phyloP scores from a whole-genome alignment of 2,113 vertebrate genomes.

The Myxocyprinus asiaticus region DNA sequence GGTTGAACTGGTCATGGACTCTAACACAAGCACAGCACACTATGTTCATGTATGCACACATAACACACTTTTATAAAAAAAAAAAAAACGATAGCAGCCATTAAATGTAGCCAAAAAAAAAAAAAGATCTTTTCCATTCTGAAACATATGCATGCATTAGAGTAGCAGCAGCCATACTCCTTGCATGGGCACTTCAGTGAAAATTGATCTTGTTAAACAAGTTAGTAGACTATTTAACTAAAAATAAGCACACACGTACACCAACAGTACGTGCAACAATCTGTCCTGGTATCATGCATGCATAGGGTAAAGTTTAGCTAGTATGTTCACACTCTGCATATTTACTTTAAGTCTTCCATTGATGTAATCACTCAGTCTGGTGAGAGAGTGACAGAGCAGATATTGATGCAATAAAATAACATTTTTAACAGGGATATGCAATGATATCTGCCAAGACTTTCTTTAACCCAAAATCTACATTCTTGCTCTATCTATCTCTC shows the following conservation, averaged over 20 bases:
- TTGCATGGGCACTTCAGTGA: too few species aligned
- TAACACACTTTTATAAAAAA: not conserved
- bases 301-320: slow-evolving; percentile 18
- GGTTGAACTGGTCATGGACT: slow-evolving; percentile 36
- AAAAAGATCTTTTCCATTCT: not conserved
- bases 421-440: too few species aligned
- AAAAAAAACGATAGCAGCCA: not conserved
- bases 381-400: not conserved
- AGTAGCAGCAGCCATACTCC: too few species aligned
- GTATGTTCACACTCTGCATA: slow-evolving; percentile 25
- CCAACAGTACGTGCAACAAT: too few species aligned
- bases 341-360: slow-evolving; percentile 24
- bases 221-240: too few species aligned
- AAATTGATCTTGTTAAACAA: too few species aligned
- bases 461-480: too few species aligned
- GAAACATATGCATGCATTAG: not conserved
- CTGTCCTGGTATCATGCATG: slow-evolving; percentile 6
- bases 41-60: slow-evolving; percentile 2
- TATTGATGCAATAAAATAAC: too few species aligned
- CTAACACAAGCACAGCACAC: slow-evolving; percentile 20
- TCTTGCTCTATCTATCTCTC: too few species aligned
- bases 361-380: slow-evolving; percentile 11
- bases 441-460: too few species aligned
- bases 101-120: not conserved
- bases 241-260: too few species aligned